phyloP scores from a whole-genome alignment of 2,113 vertebrate species.

The Campylorhamphus procurvoides region DNA sequence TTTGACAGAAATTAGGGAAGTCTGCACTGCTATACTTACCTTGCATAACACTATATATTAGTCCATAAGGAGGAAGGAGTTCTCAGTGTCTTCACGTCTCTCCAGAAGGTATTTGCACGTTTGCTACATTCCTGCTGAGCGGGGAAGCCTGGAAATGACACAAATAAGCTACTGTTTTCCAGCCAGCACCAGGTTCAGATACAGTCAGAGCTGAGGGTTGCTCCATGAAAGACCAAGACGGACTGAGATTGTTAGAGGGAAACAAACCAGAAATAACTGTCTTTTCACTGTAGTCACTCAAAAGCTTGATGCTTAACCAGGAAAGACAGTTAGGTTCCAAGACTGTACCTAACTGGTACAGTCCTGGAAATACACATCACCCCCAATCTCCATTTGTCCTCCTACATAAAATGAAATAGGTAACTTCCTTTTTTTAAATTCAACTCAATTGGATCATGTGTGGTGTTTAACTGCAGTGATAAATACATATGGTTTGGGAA shows the following conservation, averaged over 20 bases:
- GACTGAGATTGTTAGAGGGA: neutral
- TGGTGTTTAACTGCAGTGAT: constrained; percentile 41
- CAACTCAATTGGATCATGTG: neutral
- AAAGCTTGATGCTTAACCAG: neutral
- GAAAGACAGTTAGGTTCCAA: neutral
- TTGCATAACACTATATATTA: neutral
- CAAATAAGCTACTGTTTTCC: neutral
- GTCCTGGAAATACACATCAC: neutral
- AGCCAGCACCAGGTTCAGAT: neutral
- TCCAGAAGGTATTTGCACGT: neutral
- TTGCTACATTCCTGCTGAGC: neutral
- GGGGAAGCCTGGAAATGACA: neutral
- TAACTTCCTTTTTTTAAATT: constrained; percentile 7
- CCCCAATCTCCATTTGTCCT: neutral
- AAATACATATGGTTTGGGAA: constrained; percentile 65
- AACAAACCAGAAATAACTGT: neutral
- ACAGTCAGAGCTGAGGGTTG: neutral
- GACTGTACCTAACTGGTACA: neutral
- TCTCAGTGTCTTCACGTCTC: neutral
- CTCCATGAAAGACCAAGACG: neutral
- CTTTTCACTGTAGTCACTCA: neutral
- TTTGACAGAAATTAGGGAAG: neutral
- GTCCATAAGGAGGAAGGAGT: neutral
- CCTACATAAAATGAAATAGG: constrained; percentile 5
- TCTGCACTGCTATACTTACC: neutral